Evolutionary conservation across 2,888 invertebrate genomes (phyloP).

Genomic region (Pemphredon lugubris): DNA sequence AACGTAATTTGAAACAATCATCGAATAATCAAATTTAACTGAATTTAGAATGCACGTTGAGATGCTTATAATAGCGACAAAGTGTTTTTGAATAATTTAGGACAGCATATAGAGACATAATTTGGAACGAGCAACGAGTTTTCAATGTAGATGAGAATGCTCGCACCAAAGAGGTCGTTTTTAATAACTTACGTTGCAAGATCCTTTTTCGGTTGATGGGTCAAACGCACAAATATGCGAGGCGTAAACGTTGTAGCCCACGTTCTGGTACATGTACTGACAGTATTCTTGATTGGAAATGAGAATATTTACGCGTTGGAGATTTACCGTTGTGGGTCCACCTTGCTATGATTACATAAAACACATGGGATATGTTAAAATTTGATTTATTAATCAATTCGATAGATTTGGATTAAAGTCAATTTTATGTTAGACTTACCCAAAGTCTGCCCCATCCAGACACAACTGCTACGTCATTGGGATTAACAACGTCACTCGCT

Average conservation of each 20-base stretch:
- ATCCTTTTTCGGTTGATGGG: conserved; percentile 51
- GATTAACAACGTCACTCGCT: conserved; percentile 52
- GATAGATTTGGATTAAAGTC: background rate
- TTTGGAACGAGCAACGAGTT: no score
- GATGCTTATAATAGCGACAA: no score
- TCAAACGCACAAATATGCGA: conserved; percentile 65
- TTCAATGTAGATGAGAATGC: no score
- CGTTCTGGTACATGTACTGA: conserved; percentile 50
- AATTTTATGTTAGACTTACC: conserved; percentile 56
- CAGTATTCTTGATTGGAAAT: conserved; percentile 83
- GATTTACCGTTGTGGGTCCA: conserved; percentile 65
- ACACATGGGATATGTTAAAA: no score
- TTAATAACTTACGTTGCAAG: conserved; percentile 68
- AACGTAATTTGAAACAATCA: no score
- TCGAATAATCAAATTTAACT: no score
- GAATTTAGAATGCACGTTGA: no score
- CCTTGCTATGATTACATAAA: no score
- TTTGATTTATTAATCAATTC: conserved; percentile 4
- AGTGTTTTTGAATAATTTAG: no score
- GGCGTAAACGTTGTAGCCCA: conserved; percentile 38
- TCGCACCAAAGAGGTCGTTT: no score
- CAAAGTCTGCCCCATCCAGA: conserved; percentile 75
- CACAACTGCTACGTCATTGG: conserved; percentile 62
- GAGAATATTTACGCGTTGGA: conserved; percentile 83
- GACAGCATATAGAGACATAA: no score